A percentile compares a stretch with the other conserved stretches of the same genome.
Conservation (phyloP, 2,797 vertebrate genomes). For the Sebastes diploproa region DNA sequence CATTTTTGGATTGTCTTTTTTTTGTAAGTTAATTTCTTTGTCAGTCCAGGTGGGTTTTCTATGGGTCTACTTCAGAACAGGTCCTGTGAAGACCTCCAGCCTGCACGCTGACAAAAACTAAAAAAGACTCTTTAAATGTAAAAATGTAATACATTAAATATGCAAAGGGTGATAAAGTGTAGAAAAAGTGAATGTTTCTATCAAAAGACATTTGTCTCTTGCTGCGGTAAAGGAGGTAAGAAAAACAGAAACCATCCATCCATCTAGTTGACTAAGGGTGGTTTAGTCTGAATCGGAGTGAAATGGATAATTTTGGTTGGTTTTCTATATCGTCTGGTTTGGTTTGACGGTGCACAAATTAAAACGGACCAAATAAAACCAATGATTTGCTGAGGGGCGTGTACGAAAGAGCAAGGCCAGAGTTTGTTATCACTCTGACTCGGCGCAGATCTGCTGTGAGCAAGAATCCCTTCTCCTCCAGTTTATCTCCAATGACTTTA, state of each 20-base stretch:
- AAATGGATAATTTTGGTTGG: too few species aligned
- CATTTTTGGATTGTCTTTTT: background rate
- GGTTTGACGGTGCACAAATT: background rate
- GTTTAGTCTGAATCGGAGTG: too few species aligned
- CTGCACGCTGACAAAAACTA: background rate
- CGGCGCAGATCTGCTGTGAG: too few species aligned
- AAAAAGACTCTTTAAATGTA: background rate
- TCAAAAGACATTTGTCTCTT: background rate
- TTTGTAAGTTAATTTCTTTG: background rate
- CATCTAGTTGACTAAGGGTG: too few species aligned
- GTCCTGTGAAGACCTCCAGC: background rate
- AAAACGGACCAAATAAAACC: too few species aligned
- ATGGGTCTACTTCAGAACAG: too few species aligned
- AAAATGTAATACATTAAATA: background rate
- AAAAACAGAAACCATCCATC: too few species aligned
- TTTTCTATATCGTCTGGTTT: background rate
- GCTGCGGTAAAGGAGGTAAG: too few species aligned
- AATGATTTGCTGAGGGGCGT: too few species aligned
- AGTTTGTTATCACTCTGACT: too few species aligned
- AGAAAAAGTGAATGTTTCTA: background rate
- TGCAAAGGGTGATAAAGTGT: background rate
- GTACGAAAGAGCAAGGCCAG: too few species aligned
- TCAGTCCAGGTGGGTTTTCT: background rate
- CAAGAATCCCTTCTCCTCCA: background rate
- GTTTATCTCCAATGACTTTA: background rate